Evolutionary conservation across 2,888 invertebrate species (phyloP).

Genomic region (Arctia plantaginis): DNA sequence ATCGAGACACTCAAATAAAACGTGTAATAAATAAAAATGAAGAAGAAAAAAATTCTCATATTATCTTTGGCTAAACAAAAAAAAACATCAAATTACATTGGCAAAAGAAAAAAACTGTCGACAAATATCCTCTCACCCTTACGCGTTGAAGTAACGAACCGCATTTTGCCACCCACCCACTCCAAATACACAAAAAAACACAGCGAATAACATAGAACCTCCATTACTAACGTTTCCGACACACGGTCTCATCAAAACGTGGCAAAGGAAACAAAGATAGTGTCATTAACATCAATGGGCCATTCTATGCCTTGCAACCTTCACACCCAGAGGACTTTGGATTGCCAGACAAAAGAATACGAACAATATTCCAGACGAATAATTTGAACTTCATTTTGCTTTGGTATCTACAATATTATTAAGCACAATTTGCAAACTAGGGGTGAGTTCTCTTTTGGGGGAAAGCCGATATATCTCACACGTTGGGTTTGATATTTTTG

Average conservation of each 20-base stretch:
- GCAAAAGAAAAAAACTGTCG: conserved; percentile 5
- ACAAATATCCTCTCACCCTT: background rate
- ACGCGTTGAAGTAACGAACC: conserved; percentile 18
- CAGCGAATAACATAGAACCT: conserved; percentile 21
- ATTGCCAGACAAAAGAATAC: conserved; percentile 46
- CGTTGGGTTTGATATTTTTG: background rate
- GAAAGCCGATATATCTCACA: background rate
- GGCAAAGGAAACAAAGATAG: conserved; percentile 55
- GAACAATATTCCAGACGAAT: conserved; percentile 44
- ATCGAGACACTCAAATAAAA: conserved; percentile 10
- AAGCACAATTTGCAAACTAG: background rate
- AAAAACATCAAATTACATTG: conserved; percentile 10
- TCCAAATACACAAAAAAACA: conserved; percentile 29
- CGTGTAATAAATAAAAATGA: conserved; percentile 9
- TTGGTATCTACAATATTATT: conserved; percentile 5
- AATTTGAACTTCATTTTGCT: conserved; percentile 28
- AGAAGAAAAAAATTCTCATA: background rate
- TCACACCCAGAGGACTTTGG: conserved; percentile 25
- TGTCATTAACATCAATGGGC: conserved; percentile 65
- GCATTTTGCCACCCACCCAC: conserved; percentile 25
- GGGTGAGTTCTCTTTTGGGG: conserved; percentile 4
- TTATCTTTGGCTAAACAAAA: conserved; percentile 4
- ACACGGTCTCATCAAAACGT: conserved; percentile 54
- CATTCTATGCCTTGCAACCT: conserved; percentile 46
- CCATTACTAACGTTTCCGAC: conserved; percentile 36